These are phyloP conservation scores for Colletes gigas DNA, from an alignment of 1,140 invertebrate genomes.

Conservation along the genomic window DNA sequence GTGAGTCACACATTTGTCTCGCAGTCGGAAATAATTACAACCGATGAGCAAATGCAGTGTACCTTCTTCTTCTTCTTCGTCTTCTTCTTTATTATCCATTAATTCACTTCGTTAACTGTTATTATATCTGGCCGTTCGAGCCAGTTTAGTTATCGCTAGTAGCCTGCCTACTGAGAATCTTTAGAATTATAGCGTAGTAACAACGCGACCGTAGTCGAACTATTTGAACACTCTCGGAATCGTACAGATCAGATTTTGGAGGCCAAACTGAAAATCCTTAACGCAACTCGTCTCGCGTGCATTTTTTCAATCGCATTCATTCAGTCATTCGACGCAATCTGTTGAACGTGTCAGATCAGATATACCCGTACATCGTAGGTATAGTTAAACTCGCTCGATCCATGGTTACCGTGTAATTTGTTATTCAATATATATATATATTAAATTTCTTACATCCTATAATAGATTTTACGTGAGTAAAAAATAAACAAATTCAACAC, in stretches of 20 bases:
- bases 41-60: slow-evolving; percentile 20
- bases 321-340: background rate
- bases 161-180: slow-evolving; percentile 57
- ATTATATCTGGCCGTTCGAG: slow-evolving; percentile 6
- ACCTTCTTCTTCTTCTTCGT: slow-evolving; percentile 47
- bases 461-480: slow-evolving; percentile 61
- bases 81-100: slow-evolving; percentile 57
- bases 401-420: slow-evolving; percentile 54
- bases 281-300: slow-evolving; percentile 21
- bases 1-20: background rate
- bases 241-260: slow-evolving; percentile 14
- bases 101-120: slow-evolving; percentile 38
- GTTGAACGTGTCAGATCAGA: background rate
- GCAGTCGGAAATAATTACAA: slow-evolving; percentile 29
- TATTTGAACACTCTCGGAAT: slow-evolving; percentile 36
- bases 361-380: background rate
- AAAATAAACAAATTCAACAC: slow-evolving; percentile 60
- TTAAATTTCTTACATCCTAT: slow-evolving; percentile 72
- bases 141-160: slow-evolving; percentile 31
- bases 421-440: slow-evolving; percentile 64
- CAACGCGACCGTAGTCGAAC: slow-evolving; percentile 40
- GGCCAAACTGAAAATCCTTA: slow-evolving; percentile 42
- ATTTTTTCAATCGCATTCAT: slow-evolving; percentile 14
- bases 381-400: slow-evolving; percentile 24
- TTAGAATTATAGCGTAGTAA: slow-evolving; percentile 60